Conservation (phyloP, 92 coral and sea anemone species). For the Phymanthus crucifer region DNA sequence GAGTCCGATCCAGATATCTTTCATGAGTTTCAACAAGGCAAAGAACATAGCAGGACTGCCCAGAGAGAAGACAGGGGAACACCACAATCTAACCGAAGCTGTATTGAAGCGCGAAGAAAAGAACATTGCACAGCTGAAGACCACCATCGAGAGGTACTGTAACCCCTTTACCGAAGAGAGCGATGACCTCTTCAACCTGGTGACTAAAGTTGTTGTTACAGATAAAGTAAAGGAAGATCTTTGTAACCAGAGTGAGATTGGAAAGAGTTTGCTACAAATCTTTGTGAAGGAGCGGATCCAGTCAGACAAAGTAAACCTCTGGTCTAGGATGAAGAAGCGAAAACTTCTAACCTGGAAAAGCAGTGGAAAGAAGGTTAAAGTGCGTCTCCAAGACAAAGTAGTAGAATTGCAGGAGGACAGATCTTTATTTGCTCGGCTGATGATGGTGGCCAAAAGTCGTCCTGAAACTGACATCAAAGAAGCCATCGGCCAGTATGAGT, state of each 20-base stretch:
- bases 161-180: not conserved
- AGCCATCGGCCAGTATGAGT: constrained; percentile 48
- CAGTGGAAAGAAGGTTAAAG: constrained; percentile 15
- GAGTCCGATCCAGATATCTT: constrained; percentile 54
- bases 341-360: constrained; percentile 45
- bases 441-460: constrained; percentile 23
- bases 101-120: not conserved
- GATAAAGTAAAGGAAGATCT: constrained; percentile 51
- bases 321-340: constrained; percentile 43
- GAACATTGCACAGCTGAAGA: not conserved
- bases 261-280: constrained; percentile 9
- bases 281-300: constrained; percentile 34
- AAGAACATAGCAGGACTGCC: not conserved
- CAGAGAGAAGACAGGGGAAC: not conserved
- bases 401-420: constrained; percentile 39
- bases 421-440: constrained; percentile 40
- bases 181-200: constrained; percentile 41
- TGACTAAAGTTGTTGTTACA: constrained; percentile 46
- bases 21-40: constrained; percentile 33
- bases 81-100: not conserved
- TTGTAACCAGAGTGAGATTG: constrained; percentile 34
- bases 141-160: not conserved
- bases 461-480: constrained; percentile 56
- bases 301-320: constrained; percentile 29
- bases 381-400: constrained; percentile 10